Evolutionary conservation across 2,888 invertebrate species (phyloP).

Genomic region (Pseudoips prasinana): DNA sequence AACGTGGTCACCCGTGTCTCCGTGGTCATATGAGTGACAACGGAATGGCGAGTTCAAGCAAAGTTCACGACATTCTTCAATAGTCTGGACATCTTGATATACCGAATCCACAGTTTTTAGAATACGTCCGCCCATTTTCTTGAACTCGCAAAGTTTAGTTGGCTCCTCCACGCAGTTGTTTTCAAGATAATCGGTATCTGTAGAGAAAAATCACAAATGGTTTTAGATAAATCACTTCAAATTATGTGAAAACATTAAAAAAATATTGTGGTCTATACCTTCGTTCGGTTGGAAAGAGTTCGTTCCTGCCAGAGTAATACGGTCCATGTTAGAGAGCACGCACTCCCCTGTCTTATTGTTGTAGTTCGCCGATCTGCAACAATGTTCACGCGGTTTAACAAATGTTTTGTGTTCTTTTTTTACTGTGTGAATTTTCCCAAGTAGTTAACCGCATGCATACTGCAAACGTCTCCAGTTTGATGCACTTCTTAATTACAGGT

Average conservation of each 20-base stretch:
- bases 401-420: constrained; percentile 49
- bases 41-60: constrained; percentile 94
- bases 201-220: constrained; percentile 14
- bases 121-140: constrained; percentile 92
- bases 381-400: constrained; percentile 60
- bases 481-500: constrained; percentile 37
- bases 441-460: constrained; percentile 41
- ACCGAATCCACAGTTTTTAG: constrained; percentile 97
- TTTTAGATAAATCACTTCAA: constrained; percentile 2
- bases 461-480: constrained; percentile 37
- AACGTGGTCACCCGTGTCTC: constrained; percentile 95
- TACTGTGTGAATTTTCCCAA: constrained; percentile 71
- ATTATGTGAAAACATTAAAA: constrained; percentile 12
- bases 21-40: constrained; percentile 96
- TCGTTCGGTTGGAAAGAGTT: constrained; percentile 87
- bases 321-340: constrained; percentile 95
- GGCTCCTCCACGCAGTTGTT: constrained; percentile 97
- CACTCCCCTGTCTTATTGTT: constrained; percentile 92
- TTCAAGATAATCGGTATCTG: constrained; percentile 91
- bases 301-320: constrained; percentile 92
- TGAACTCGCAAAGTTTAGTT: constrained; percentile 96
- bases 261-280: constrained; percentile 55
- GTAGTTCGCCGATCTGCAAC: constrained; percentile 94
- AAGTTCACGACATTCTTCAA: constrained; percentile 93
- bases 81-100: constrained; percentile 92